Base-by-base conservation (phyloP, 2,113 vertebrate genomes). In the western clawed frog (Xenopus tropicalis) region DNA sequence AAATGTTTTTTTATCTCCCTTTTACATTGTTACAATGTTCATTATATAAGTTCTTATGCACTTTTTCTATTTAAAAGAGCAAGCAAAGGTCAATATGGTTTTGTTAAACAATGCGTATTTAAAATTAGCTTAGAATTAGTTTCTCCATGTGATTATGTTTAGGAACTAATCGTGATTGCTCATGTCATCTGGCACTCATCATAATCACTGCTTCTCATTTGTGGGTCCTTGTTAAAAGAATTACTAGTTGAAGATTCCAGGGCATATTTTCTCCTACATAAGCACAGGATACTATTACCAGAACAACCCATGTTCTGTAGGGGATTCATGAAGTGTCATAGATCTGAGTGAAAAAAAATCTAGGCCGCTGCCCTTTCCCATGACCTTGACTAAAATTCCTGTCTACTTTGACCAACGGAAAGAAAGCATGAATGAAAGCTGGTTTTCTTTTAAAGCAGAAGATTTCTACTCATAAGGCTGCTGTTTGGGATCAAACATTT, bases 371-470 rank as follows among this genome's bases (percentile, higher is more conserved):
- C 80, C 83, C 86, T 87, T 85, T 87, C 85, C 84, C 80, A 81
- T 83, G 83, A 85, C 86, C 86, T 85, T 84, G 79, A 85, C 83
- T 85, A 78, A 79, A 85, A 85, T 84, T 86, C 78, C 71, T 70
- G 54, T 75, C 84, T 77, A 62, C 69, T 69, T 71, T 82, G 81
- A 84, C 78, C 79, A 81, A 69, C 77, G 79, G 62, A 85, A 72
- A 0, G 1, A 71, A 79, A 82, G 52, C 56, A 80, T 85, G 79
- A 83, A 84, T 56, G 73, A 44, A 76, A 69, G 25, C 58, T 63
- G 48, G 56, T 76, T 76, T 54, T 48, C 29, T 65, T 52, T 43
- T 56, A 73, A 74, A 61, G 56, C 57, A 48, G n/a, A 54, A 44
- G 69, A 43, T 20, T 57, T 52, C 20, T 66, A 57, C 64, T 42